phyloP scores from a whole-genome alignment of 2,888 invertebrate species.

The Monochamus alternatus region DNA sequence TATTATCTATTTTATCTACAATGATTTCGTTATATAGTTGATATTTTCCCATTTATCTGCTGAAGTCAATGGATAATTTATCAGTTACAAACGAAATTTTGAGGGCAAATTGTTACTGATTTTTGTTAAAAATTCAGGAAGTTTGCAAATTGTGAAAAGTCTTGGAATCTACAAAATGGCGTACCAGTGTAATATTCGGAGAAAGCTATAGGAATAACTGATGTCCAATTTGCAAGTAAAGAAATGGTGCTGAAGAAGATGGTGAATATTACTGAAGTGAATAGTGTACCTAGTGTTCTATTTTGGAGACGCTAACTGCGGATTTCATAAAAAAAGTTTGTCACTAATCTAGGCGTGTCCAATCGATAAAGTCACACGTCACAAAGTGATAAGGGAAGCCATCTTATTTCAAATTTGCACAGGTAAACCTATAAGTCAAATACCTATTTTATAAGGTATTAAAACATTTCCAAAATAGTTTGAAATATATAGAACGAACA shows the following conservation, averaged over 20 bases:
- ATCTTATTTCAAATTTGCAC: constrained; percentile 13
- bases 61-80: constrained; percentile 45
- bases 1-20: constrained; percentile 49
- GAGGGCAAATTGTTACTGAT: constrained; percentile 28
- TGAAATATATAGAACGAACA: not conserved
- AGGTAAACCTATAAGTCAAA: not conserved
- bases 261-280: not conserved
- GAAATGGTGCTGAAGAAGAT: not conserved
- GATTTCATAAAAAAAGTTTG: constrained; percentile 1
- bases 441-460: not conserved
- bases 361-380: constrained; percentile 35
- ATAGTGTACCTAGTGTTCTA: constrained; percentile 11
- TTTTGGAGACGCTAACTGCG: not conserved
- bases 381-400: constrained; percentile 33
- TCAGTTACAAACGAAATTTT: constrained; percentile 46
- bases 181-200: not conserved
- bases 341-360: constrained; percentile 22
- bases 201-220: not conserved
- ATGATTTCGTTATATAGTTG: constrained; percentile 45
- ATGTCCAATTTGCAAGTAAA: not conserved
- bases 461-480: not conserved
- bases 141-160: not conserved
- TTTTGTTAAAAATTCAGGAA: constrained; percentile 2
- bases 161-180: constrained; percentile 16
- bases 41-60: constrained; percentile 49